These are phyloP conservation scores for Streblospio benedicti DNA, from an alignment of 1,140 invertebrate species.

Conservation along the genomic window DNA sequence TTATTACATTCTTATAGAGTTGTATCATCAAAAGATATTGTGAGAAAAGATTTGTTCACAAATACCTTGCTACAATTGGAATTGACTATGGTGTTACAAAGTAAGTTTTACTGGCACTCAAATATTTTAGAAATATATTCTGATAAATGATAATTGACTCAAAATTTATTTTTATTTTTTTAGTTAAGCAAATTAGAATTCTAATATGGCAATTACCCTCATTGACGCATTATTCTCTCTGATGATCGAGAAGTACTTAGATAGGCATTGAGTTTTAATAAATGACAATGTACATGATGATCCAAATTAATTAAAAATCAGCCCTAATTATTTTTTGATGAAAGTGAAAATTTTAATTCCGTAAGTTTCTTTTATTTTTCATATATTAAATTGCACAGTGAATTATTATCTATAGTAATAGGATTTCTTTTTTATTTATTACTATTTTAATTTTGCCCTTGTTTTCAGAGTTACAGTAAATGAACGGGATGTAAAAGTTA, in stretches of 20 bases:
- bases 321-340: too few relatives aligned
- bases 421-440: too few relatives aligned
- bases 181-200: background rate
- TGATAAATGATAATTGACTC: too few relatives aligned
- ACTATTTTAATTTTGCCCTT: background rate
- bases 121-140: background rate
- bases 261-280: too few relatives aligned
- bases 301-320: too few relatives aligned
- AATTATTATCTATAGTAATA: too few relatives aligned
- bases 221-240: background rate
- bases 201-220: background rate
- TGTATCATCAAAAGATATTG: conserved; percentile 52
- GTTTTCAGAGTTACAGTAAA: conserved; percentile 34
- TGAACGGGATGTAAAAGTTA: conserved; percentile 45
- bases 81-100: conserved; percentile 52
- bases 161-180: background rate
- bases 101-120: conserved; percentile 26
- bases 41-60: conserved; percentile 51
- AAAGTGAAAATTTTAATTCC: too few relatives aligned
- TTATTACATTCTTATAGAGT: conserved; percentile 38
- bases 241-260: conserved; percentile 2
- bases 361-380: too few relatives aligned
- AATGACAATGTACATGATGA: too few relatives aligned
- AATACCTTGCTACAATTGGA: conserved; percentile 50
- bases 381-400: too few relatives aligned